Percentiles rank a stretch among this genome's conserved stretches.
phyloP scores from a whole-genome alignment of 2,113 vertebrate species.

The Phylloscopus trochiloides region DNA sequence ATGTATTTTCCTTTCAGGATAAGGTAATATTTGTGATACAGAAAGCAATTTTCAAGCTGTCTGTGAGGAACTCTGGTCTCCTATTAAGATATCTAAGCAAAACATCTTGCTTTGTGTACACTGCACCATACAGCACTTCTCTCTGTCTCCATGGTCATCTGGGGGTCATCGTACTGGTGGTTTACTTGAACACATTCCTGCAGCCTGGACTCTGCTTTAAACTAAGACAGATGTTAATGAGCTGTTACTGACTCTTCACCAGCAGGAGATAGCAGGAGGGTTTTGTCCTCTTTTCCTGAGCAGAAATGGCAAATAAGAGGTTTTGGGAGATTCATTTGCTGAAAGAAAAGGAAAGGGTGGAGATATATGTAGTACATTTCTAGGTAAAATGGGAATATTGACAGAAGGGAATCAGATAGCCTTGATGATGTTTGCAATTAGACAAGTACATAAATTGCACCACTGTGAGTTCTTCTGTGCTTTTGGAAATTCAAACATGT shows the following conservation, averaged over 20 bases:
- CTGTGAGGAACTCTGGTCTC: background rate
- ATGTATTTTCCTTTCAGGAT: background rate
- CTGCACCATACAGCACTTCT: background rate
- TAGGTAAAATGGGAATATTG: background rate
- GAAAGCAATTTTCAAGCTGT: slow-evolving; percentile 26
- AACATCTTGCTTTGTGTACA: background rate
- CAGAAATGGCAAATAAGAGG: background rate
- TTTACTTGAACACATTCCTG: slow-evolving; percentile 31
- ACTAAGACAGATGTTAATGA: slow-evolving; percentile 36
- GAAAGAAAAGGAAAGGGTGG: background rate
- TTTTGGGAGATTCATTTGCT: background rate
- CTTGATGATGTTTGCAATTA: background rate
- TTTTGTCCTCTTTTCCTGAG: background rate
- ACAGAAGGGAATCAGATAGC: background rate
- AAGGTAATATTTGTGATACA: slow-evolving; percentile 28
- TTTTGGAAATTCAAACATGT: background rate
- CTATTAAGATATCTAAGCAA: slow-evolving; percentile 1
- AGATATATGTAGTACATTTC: background rate
- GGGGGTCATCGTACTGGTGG: background rate
- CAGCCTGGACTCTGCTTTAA: background rate
- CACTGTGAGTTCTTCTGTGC: background rate
- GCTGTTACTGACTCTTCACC: background rate
- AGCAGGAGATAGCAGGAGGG: background rate
- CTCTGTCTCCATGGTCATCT: background rate
- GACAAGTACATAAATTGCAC: background rate